phyloP scores from a whole-genome alignment of 2,797 vertebrate species.

The Falco novaeseelandiae region DNA sequence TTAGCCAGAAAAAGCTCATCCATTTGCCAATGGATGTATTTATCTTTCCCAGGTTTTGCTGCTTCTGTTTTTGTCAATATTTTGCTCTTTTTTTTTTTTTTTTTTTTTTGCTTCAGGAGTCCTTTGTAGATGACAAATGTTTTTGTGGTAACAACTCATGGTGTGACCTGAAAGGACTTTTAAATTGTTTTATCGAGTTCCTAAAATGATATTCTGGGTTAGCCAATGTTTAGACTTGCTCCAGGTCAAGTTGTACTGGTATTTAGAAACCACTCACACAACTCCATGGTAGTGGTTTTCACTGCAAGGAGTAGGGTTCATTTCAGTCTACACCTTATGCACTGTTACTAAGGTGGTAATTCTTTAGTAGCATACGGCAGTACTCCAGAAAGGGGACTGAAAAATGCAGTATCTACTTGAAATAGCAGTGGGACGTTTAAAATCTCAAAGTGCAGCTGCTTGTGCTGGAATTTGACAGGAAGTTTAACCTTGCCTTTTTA shows the following conservation, averaged over 20 bases:
- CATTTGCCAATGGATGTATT: background rate
- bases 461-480: background rate
- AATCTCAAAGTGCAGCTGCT: background rate
- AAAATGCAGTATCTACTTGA: background rate
- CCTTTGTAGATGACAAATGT: background rate
- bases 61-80: background rate
- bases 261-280: background rate
- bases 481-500: background rate
- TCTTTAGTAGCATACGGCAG: background rate
- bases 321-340: background rate
- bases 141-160: background rate
- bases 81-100: background rate
- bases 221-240: background rate
- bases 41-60: background rate
- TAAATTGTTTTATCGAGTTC: background rate
- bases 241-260: background rate
- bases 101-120: background rate
- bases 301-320: background rate
- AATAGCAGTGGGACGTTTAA: background rate
- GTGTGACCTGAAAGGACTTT: background rate
- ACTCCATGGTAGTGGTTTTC: background rate
- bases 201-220: background rate
- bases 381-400: background rate
- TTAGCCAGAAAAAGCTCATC: background rate
- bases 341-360: background rate